Evolutionary conservation across 2,113 vertebrate genomes (phyloP).

Genomic region (Aptenodytes forsteri): DNA sequence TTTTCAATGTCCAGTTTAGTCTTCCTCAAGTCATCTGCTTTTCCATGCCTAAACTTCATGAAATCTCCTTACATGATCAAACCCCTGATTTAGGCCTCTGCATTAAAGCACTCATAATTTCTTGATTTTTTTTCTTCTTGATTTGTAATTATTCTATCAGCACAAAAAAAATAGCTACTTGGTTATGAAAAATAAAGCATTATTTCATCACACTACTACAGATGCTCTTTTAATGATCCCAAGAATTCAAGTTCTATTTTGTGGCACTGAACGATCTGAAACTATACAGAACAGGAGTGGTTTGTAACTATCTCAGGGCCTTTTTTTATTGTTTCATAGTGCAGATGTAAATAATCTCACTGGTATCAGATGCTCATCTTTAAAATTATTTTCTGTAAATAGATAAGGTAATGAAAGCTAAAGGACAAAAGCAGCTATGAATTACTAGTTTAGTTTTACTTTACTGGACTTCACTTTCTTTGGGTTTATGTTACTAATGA

Average conservation of each 20-base stretch:
- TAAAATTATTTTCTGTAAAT: background rate
- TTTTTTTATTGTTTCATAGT: background rate
- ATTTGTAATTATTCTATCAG: background rate
- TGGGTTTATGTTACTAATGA: background rate
- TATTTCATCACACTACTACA: background rate
- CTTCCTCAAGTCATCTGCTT: background rate
- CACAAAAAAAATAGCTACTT: background rate
- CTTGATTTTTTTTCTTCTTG: background rate
- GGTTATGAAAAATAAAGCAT: background rate
- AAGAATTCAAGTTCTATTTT: background rate
- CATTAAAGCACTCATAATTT: background rate
- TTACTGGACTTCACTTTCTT: background rate
- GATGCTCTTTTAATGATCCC: background rate
- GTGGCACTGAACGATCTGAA: background rate
- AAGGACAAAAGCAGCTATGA: background rate
- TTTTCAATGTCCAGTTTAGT: background rate
- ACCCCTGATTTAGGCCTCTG: background rate
- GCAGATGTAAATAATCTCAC: background rate
- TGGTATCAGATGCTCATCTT: background rate
- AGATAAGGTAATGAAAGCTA: background rate
- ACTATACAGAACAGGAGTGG: background rate
- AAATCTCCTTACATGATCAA: background rate
- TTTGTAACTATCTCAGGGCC: background rate
- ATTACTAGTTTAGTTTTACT: background rate
- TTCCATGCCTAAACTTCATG: background rate